These are phyloP conservation scores for Gastracanthus pulcherrimus DNA, from an alignment of 2,888 invertebrate genomes.

Conservation along the genomic window DNA sequence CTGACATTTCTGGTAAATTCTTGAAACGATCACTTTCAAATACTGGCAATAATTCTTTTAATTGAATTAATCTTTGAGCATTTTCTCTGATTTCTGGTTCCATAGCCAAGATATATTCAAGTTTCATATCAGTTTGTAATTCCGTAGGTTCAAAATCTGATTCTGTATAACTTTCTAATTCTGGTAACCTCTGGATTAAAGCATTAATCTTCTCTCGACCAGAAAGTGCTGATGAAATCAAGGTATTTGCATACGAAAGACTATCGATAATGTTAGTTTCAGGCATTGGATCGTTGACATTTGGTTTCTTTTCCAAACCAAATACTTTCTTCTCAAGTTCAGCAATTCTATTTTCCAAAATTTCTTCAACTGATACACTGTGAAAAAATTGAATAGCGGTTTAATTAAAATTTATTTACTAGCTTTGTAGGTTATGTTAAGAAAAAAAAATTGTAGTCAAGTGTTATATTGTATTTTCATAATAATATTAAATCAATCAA, in stretches of 20 bases:
- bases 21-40: conserved; percentile 76
- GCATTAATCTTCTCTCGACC: conserved; percentile 78
- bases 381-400: conserved; percentile 61
- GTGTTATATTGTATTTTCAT: not conserved
- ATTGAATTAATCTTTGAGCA: conserved; percentile 72
- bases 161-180: conserved; percentile 78
- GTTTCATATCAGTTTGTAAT: conserved; percentile 77
- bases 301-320: conserved; percentile 68
- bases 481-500: not conserved
- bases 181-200: conserved; percentile 77
- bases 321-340: conserved; percentile 78
- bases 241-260: conserved; percentile 77
- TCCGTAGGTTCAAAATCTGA: conserved; percentile 76
- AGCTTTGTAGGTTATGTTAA: conserved; percentile 8
- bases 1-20: conserved; percentile 76
- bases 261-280: conserved; percentile 76
- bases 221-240: conserved; percentile 79
- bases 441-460: not conserved
- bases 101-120: conserved; percentile 77
- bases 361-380: conserved; percentile 58
- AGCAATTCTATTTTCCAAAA: conserved; percentile 77
- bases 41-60: conserved; percentile 75
- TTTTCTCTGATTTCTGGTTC: conserved; percentile 77
- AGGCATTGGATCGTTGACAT: conserved; percentile 65
- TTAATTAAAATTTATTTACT: not conserved